phyloP scores from a whole-genome alignment of 2,113 vertebrate species.

The Lampris megalopsis region DNA sequence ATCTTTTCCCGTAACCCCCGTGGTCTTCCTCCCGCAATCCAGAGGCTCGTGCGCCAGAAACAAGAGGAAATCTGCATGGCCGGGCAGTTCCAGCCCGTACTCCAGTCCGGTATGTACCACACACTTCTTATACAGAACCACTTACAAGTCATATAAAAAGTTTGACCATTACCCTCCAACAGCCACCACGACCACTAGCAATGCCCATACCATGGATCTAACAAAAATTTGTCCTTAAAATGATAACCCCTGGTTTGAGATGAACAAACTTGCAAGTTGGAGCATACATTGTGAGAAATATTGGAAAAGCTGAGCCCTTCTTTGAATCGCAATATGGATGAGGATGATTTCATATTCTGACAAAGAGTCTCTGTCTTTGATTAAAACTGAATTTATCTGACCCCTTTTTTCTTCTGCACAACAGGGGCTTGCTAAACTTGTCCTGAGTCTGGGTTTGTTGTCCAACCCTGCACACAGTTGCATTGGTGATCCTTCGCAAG shows the following conservation, averaged over 20 bases:
- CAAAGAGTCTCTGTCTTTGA: background rate
- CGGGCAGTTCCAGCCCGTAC: slow-evolving; percentile 86
- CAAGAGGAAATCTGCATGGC: slow-evolving; percentile 87
- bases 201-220: too few species aligned
- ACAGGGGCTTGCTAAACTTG: slow-evolving; percentile 73
- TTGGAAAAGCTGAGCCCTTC: too few species aligned
- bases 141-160: too few species aligned
- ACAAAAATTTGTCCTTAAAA: too few species aligned
- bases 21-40: slow-evolving; percentile 83
- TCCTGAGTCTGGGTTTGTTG: background rate
- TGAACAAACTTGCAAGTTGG: too few species aligned
- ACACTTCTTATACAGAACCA: background rate
- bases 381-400: background rate
- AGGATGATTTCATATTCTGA: too few species aligned
- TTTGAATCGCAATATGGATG: background rate
- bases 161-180: too few species aligned
- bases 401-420: slow-evolving; percentile 11
- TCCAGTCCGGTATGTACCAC: slow-evolving; percentile 69
- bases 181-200: too few species aligned
- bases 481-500: slow-evolving; percentile 3
- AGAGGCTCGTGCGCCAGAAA: slow-evolving; percentile 83
- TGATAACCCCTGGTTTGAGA: too few species aligned
- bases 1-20: slow-evolving; percentile 86
- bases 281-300: too few species aligned
- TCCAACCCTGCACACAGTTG: slow-evolving; percentile 6